These are phyloP conservation scores for Dermochelys coriacea DNA, from an alignment of 2,797 vertebrate genomes.

Conservation along the genomic window DNA sequence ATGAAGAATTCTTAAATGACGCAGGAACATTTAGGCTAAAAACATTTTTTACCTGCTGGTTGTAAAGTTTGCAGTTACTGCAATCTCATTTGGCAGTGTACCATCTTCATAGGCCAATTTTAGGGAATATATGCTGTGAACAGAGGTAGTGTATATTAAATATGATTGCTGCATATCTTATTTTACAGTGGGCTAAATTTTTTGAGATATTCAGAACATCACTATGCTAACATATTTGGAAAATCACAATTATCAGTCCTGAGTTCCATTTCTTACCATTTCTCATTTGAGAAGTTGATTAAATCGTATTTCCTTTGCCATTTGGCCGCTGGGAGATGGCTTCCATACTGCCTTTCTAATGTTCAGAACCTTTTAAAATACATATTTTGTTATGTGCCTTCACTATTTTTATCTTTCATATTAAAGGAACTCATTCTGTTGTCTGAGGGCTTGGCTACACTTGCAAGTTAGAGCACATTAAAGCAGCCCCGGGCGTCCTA, in stretches of 20 bases:
- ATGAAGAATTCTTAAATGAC: neutral
- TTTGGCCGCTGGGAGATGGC: neutral
- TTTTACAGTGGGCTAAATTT: neutral
- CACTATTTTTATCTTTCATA: neutral
- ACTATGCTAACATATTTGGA: neutral
- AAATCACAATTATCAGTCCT: neutral
- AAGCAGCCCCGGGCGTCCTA: no score
- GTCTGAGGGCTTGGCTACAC: no score
- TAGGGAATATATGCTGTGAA: neutral
- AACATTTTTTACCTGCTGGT: neutral
- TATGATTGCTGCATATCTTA: neutral
- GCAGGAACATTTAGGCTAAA: neutral
- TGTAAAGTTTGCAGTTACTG: neutral
- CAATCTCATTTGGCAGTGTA: neutral
- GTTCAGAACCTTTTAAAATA: neutral
- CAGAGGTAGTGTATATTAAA: neutral
- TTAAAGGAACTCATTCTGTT: neutral
- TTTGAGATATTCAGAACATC: neutral
- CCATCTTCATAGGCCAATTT: neutral
- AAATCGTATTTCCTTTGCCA: neutral
- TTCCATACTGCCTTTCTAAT: neutral
- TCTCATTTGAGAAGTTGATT: neutral
- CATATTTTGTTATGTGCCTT: neutral
- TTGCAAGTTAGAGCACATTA: no score
- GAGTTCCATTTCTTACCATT: neutral